Percentiles rank a stretch among this genome's conserved stretches.
Evolutionary conservation across 2,113 vertebrate genomes (phyloP).

Genomic region (Australoheros scitulus): DNA sequence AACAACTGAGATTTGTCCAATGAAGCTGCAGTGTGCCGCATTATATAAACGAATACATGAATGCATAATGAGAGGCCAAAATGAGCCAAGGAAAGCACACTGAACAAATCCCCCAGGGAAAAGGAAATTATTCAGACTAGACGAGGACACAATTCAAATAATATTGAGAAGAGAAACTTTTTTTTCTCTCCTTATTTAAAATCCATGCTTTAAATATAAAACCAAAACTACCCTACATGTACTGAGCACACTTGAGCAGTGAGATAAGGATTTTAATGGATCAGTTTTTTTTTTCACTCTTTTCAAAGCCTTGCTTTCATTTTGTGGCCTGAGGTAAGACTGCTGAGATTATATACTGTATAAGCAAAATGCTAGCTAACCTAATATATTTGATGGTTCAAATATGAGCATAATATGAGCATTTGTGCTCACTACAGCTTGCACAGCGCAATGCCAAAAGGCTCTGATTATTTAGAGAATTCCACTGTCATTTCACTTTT

Average conservation of each 20-base stretch:
- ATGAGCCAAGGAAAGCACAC: conserved; percentile 67
- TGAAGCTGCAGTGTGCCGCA: conserved; percentile 53
- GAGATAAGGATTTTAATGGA: conserved; percentile 47
- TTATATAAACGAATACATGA: conserved; percentile 71
- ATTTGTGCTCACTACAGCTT: not conserved
- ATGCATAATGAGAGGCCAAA: conserved; percentile 71
- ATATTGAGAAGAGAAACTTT: conserved; percentile 56
- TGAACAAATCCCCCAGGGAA: conserved; percentile 63
- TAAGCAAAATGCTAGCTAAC: conserved; percentile 26
- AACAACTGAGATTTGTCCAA: conserved; percentile 55
- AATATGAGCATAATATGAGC: conserved; percentile 12
- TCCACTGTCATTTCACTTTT: conserved; percentile 40
- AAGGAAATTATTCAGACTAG: conserved; percentile 67
- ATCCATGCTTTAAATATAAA: conserved; percentile 48
- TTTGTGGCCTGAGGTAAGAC: conserved; percentile 26
- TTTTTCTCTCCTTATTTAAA: conserved; percentile 47
- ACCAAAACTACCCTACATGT: conserved; percentile 9
- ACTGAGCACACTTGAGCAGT: conserved; percentile 27
- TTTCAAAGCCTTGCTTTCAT: conserved; percentile 23
- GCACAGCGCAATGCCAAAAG: not conserved
- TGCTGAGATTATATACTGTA: conserved; percentile 2
- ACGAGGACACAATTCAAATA: conserved; percentile 67
- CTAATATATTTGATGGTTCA: conserved; percentile 14
- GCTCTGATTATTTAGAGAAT: conserved; percentile 36
- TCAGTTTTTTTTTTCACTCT: not conserved